phyloP scores from a whole-genome alignment of 2,113 vertebrate genomes.

The Calyptommatus sinebrachiatus region DNA sequence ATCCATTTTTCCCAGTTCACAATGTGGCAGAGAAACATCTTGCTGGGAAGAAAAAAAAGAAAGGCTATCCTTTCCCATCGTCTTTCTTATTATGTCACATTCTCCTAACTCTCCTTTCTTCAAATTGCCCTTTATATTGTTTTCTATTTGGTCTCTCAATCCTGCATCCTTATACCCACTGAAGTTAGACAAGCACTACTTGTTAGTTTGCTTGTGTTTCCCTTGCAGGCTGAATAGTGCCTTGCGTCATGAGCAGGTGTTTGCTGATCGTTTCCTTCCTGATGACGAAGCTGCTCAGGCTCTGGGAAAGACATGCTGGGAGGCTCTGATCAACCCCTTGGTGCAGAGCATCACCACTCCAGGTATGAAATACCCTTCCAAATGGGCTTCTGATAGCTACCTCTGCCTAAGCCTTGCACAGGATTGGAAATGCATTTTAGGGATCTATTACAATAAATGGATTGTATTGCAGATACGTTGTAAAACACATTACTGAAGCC shows the following conservation, averaged over 20 bases:
- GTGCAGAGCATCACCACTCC: constrained; percentile 85
- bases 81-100: no score
- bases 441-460: no score
- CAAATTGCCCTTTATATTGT: no score
- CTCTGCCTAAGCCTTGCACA: fast-evolving
- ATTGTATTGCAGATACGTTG: no score
- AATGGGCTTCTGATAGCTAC: not conserved
- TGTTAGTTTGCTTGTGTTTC: not conserved
- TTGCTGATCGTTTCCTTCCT: constrained; percentile 87
- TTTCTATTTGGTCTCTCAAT: no score
- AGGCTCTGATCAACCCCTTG: constrained; percentile 88
- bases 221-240: constrained; percentile 83
- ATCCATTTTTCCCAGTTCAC: no score
- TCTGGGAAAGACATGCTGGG: constrained; percentile 92
- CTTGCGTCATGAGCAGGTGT: constrained; percentile 87
- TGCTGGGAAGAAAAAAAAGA: constrained; percentile 56
- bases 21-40: no score
- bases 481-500: no score
- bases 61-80: no score
- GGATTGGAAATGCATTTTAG: no score
- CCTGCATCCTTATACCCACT: not conserved
- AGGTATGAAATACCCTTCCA: constrained; percentile 62
- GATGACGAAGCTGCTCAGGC: constrained; percentile 85
- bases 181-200: no score
- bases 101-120: no score